Conservation (phyloP, 2,113 vertebrate species). For the Dipodomys merriami region DNA sequence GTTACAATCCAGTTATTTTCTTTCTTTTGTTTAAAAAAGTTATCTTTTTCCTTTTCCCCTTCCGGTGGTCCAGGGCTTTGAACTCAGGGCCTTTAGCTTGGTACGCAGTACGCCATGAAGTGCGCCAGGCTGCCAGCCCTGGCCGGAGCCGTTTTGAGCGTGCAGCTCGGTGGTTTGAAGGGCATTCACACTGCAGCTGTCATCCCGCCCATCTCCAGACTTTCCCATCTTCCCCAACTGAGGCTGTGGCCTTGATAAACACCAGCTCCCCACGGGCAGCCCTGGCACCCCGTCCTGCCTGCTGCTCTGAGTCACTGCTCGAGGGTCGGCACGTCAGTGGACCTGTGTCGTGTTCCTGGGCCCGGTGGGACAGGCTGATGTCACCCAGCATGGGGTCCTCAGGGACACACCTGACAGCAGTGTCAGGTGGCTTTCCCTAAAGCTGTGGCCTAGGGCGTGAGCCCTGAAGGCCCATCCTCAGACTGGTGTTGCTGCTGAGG, state of each 20-base stretch:
- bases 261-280: not conserved
- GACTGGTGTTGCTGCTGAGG: not conserved
- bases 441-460: not conserved
- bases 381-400: too few species aligned
- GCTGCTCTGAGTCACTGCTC: not conserved
- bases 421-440: not conserved
- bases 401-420: rapidly evolving
- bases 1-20: too few species aligned
- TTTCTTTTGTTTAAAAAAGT: too few species aligned
- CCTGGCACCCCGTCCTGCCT: not conserved
- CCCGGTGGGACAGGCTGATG: not conserved
- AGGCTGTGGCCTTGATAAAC: not conserved
- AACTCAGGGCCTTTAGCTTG: too few species aligned
- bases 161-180: too few species aligned
- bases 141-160: too few species aligned
- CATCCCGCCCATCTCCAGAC: too few species aligned
- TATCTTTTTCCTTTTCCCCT: too few species aligned
- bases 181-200: too few species aligned
- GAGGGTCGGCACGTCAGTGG: rapidly evolving
- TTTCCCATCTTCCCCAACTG: not conserved
- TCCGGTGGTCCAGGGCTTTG: too few species aligned
- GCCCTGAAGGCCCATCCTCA: not conserved
- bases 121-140: too few species aligned
- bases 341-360: not conserved
- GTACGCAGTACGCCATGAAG: too few species aligned